Evolutionary conservation across 2,888 invertebrate species (phyloP), one percentile per base, ranked within the genome.

Genomic region (Labia minor): DNA sequence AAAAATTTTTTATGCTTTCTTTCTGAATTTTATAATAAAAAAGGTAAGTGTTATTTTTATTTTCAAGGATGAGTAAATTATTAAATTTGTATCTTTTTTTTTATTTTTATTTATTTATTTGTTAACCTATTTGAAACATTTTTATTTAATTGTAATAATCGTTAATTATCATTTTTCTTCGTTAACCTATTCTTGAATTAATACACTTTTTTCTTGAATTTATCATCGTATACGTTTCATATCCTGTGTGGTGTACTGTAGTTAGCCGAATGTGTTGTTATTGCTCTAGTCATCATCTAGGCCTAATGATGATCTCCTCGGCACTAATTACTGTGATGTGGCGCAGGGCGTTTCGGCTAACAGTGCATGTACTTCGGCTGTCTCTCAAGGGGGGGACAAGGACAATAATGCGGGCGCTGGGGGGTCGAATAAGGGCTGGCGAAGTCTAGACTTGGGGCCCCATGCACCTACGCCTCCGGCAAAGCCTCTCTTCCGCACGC

Each of bases 401-500:
- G 19, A 37, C 65, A 20, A 3, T 65, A 64, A 66, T 70, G 19
- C 73, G 71, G 62, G 65, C 62, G 65, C 61, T 65, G 65, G 67
- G 65, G 66, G 64, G 61, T 21, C 68, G 67, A 77, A 75, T 75
- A 80, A 80, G 75, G 78, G 79, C 72, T 81, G 81, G 81, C 80
- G 81, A 75, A 81, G 81, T 76, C 76, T 81, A 76, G 81, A 81
- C 76, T 77, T 82, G 78, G 82, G 76, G 68, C 80, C 80, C 72
- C 76, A 75, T 70, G 72, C 72, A 71, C 77, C 71, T 26, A 75
- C 76, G 72, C 75, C 80, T 70, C 76, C 78, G 72, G 73, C 74
- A 70, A 77, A 81, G 73, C 81, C 83, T 72, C 77, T 81, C 72
- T 84, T 82, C 77, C 82, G 84, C 75, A 83, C 83, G 65, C 83